phyloP scores from a whole-genome alignment of 2,888 invertebrate genomes.

The Tolmerus cingulatus region DNA sequence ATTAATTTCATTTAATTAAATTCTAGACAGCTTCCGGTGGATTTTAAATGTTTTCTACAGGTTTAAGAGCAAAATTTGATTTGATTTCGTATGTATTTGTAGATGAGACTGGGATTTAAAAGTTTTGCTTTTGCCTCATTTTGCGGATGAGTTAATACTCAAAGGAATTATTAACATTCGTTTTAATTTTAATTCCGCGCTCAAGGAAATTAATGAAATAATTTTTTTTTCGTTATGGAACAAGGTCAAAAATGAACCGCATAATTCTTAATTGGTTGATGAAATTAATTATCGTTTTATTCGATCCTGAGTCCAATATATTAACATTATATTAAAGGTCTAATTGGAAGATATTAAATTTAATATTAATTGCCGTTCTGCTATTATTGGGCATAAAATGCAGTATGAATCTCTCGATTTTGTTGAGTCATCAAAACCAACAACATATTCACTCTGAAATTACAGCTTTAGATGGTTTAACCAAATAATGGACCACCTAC shows the following conservation, averaged over 20 bases:
- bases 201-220: neutral
- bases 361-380: neutral
- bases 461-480: neutral
- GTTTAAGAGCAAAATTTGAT: neutral
- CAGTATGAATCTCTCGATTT: neutral
- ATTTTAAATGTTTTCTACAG: neutral
- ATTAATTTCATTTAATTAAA: neutral
- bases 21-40: neutral
- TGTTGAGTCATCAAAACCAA: neutral
- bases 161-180: neutral
- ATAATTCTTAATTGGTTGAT: neutral
- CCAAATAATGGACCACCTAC: neutral
- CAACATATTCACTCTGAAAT: neutral
- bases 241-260: neutral
- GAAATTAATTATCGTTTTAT: neutral
- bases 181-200: neutral
- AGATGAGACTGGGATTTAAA: neutral
- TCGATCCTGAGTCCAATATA: neutral
- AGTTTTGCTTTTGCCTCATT: neutral
- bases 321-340: neutral
- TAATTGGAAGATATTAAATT: neutral
- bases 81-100: neutral
- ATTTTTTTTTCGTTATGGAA: neutral
- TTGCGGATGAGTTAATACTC: neutral
- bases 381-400: neutral